Base-by-base conservation (phyloP, 2,888 invertebrate genomes). In the Sceliomorpha sp. region DNA sequence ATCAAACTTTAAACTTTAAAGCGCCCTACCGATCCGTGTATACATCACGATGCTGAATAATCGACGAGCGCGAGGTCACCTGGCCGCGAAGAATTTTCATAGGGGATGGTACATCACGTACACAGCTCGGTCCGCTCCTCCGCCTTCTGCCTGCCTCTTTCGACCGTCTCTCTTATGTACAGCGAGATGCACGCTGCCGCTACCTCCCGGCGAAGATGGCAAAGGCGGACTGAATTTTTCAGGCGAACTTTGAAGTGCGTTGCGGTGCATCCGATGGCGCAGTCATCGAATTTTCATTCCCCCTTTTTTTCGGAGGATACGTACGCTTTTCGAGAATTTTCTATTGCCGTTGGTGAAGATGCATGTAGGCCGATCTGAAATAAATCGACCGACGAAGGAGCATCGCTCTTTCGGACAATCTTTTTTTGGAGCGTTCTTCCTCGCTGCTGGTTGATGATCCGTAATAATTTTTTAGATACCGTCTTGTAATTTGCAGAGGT, bases 1-100 rank as follows among this genome's bases (percentile, higher is more conserved):
- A 73, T 73, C 73, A 75, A 81, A 78, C n/a, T n/a, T n/a, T n/a
- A n/a, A n/a, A n/a, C 78, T 80, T 76, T 78, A 75, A 79, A 76
- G 75, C 73, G 63, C 63, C 59, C 56, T 58, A 59, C 73, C 70
- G 71, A 75, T 72, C 71, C 67, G 75, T 71, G 70, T 67, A 73
- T 77, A 72, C 72, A 53, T 62, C 67, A 56, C 76, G 69, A 72
- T 74, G 69, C 72, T 74, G 75, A 80, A 78, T 78, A 81, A 78
- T 80, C 76, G 77, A 80, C 67, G 71, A 71, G 55, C 55, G 72
- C 66, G 60, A 70, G 71, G 72, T 73, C 71, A 71, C n/a, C 71
- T 70, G 67, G 64, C 63, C 63, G 60, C 67, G 62, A 63, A 58
- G 73, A 73, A 75, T 76, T 75, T 72, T 73, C 73, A 72, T 64